Evolutionary conservation across 2,888 invertebrate genomes (phyloP).

Genomic region (Lottia scabra): DNA sequence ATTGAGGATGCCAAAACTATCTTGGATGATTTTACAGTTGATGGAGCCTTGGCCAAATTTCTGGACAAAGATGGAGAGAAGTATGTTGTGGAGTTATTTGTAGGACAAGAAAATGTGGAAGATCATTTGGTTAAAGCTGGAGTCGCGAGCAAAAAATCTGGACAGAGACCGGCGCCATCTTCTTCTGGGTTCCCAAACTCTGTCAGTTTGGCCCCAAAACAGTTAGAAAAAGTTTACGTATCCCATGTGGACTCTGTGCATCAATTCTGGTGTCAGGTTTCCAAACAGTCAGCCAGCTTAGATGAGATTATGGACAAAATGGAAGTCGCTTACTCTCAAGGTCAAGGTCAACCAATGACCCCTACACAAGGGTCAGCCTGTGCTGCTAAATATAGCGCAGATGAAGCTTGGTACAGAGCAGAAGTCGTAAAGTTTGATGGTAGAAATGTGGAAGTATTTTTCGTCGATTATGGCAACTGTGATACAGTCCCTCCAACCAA

Average conservation of each 20-base stretch:
- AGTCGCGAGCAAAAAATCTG: conserved; percentile 33
- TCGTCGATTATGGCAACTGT: conserved; percentile 76
- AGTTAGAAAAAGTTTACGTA: conserved; percentile 36
- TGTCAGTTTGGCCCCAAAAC: conserved; percentile 20
- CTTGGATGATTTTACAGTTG: conserved; percentile 47
- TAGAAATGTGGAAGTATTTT: conserved; percentile 72
- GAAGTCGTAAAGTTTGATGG: conserved; percentile 71
- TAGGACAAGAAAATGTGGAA: conserved; percentile 39
- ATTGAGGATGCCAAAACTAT: conserved; percentile 46
- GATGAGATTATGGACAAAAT: conserved; percentile 46
- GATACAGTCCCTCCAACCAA: conserved; percentile 42
- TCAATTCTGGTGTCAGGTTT: conserved; percentile 53
- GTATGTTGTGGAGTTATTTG: conserved; percentile 37
- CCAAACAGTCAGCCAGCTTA: conserved; percentile 28
- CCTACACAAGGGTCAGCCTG: conserved; percentile 74
- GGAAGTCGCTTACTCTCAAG: conserved; percentile 32
- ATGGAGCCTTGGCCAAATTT: conserved; percentile 45
- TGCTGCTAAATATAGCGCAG: conserved; percentile 74
- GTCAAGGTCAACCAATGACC: conserved; percentile 15
- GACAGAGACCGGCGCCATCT: not conserved
- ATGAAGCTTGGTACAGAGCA: conserved; percentile 79
- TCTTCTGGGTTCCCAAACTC: conserved; percentile 17
- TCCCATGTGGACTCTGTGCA: conserved; percentile 45
- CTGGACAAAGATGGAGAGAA: conserved; percentile 29
- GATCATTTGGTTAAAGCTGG: conserved; percentile 45